phyloP scores from a whole-genome alignment of 2,797 vertebrate genomes.

The Macrochelys suwanniensis region DNA sequence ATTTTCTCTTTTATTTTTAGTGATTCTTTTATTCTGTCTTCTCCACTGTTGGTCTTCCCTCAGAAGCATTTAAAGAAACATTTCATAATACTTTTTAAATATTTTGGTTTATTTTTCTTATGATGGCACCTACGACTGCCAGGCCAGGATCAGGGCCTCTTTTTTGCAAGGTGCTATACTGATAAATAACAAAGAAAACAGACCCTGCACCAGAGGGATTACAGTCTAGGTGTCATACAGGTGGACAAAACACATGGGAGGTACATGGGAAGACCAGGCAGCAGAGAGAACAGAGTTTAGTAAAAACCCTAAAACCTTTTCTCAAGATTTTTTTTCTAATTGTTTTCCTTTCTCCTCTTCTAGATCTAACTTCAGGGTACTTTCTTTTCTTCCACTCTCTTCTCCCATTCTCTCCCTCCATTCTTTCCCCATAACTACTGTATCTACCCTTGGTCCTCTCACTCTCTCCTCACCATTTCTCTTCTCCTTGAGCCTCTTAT shows the following conservation, averaged over 20 bases:
- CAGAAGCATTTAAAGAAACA: neutral
- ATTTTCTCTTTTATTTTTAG: neutral
- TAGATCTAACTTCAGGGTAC: neutral
- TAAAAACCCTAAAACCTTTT: neutral
- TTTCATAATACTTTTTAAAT: neutral
- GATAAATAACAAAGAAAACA: neutral
- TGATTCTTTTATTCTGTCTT: neutral
- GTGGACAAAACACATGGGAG: neutral
- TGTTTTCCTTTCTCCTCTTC: neutral
- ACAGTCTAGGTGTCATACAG: neutral
- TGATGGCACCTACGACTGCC: conserved; percentile 9
- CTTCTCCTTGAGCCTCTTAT: neutral
- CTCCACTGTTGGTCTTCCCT: neutral
- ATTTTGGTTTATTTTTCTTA: neutral
- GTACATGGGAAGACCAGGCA: neutral
- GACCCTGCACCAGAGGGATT: neutral
- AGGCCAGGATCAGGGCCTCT: conserved; percentile 5
- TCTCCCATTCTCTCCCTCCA: neutral
- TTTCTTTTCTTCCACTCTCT: neutral
- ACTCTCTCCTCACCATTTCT: neutral
- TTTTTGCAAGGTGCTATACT: rapidly evolving
- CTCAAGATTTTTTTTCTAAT: neutral
- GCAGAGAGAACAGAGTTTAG: neutral
- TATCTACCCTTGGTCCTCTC: neutral
- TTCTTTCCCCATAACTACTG: neutral